Base-by-base conservation (phyloP, 1,140 invertebrate species). In the Danaus melanippus region DNA sequence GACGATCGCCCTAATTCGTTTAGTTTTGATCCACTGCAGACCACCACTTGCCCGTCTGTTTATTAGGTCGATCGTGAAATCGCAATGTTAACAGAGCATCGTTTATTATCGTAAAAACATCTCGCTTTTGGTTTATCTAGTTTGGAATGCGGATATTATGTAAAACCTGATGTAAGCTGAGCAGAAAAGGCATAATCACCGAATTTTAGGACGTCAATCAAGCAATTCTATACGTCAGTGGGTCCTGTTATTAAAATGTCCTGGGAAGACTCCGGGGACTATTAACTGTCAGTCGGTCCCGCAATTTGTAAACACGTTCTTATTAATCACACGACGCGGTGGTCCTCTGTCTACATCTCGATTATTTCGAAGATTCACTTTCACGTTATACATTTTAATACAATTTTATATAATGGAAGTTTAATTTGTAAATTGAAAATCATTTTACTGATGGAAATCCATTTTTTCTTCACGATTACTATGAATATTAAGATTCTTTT, bases 11-110 rank as follows among this genome's bases (percentile, higher is more conserved):
- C 75, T 65, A 67, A 67, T 76, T 80, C 65, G 61, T 66, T 64
- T 74, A 69, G 60, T 66, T 32, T 69, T 78, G 79, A 84, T 79
- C 65, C 64, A 77, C 65, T 74, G 70, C 80, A 84, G 79, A 60
- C 74, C 73, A 69, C 59, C 74, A 71, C 69, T 74, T 72, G 66
- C 53, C 58, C 58, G 64, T 71, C 59, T 71, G 71, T 79, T 80
- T 80, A 77, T 79, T 76, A 67, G 74, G 75, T 79, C 76, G 67
- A 78, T 76, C 76, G 76, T 73, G 79, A 81, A 81, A 81, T 76
- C 64, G 73, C 76, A 42, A 76, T 67, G 64, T 64, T 71, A 61
- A 67, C 67, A 67, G 60, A 56, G 45, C 47, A 48, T 12, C 62
- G 76, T 76, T 78, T 83, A 84, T 81, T 79, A 79, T 74, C 49